A percentile compares a stretch with the other conserved stretches of the same genome.
Conservation (phyloP, 2,113 vertebrate genomes). For the Hassar affinis region DNA sequence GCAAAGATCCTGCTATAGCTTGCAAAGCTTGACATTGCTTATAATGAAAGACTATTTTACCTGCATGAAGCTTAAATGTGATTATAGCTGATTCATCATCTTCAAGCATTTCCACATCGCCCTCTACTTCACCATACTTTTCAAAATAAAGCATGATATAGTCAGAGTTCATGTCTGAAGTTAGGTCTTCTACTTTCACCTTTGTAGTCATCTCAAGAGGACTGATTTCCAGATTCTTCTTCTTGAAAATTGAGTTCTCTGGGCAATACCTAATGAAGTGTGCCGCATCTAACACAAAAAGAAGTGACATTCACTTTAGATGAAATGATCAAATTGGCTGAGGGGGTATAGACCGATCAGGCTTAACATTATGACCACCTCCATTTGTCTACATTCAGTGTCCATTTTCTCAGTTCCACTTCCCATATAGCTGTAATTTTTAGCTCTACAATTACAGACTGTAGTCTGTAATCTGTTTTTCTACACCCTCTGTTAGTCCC, state of each 20-base stretch:
- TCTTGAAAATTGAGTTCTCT: slow-evolving; percentile 59
- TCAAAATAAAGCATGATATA: slow-evolving; percentile 78
- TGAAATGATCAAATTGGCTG: neutral
- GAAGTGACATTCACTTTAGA: neutral
- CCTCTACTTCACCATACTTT: slow-evolving; percentile 66
- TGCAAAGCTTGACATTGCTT: neutral
- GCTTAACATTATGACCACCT: too few relatives aligned
- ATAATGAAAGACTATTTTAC: slow-evolving; percentile 63
- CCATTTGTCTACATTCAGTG: too few relatives aligned
- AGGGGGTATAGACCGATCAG: too few relatives aligned
- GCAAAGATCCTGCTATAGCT: neutral
- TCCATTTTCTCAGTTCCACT: too few relatives aligned
- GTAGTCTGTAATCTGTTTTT: too few relatives aligned
- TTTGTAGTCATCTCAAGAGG: slow-evolving; percentile 73
- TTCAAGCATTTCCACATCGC: slow-evolving; percentile 57
- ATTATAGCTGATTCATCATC: slow-evolving; percentile 76
- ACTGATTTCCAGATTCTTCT: slow-evolving; percentile 66
- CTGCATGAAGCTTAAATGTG: slow-evolving; percentile 74
- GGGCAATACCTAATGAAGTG: slow-evolving; percentile 69
- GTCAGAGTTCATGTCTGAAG: slow-evolving; percentile 56
- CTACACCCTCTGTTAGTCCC: too few relatives aligned
- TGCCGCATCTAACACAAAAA: slow-evolving; percentile 61
- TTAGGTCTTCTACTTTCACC: slow-evolving; percentile 75
- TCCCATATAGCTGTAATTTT: too few relatives aligned
- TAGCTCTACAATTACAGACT: too few relatives aligned